These are phyloP conservation scores for Alosa alosa DNA, from an alignment of 2,113 vertebrate genomes.

Conservation along the genomic window DNA sequence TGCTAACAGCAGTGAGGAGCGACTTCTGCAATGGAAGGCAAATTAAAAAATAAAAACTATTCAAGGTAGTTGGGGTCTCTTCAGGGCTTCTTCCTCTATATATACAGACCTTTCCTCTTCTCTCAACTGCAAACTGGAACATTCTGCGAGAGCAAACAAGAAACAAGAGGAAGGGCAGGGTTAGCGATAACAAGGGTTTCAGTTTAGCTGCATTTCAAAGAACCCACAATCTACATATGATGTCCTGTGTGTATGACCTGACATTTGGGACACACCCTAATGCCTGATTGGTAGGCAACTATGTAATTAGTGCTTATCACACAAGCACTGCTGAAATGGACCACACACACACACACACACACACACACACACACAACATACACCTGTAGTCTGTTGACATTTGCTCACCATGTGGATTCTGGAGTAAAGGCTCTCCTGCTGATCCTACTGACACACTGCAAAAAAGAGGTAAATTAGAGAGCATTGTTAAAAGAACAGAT, in stretches of 20 bases:
- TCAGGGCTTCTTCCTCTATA: not conserved
- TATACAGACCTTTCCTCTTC: slow-evolving; percentile 3
- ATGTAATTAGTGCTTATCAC: too few species aligned
- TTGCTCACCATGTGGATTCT: not conserved
- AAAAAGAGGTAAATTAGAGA: not conserved
- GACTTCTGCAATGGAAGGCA: not conserved
- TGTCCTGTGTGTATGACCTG: not conserved
- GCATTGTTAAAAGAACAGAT: not conserved
- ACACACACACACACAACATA: not conserved
- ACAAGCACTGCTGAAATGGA: not conserved
- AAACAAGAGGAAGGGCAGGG: not conserved
- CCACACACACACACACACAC: not conserved
- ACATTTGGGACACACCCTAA: not conserved
- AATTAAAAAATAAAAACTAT: not conserved
- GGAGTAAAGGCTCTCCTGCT: not conserved
- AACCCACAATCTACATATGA: not conserved
- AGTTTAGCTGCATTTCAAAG: not conserved
- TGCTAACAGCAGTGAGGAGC: not conserved
- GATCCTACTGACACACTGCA: not conserved
- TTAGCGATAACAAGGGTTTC: not conserved
- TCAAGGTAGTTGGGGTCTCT: not conserved
- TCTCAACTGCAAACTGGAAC: slow-evolving; percentile 21
- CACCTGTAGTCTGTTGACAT: not conserved
- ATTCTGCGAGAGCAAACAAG: slow-evolving; percentile 12
- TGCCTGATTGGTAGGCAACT: too few species aligned